A percentile compares a stretch with the other conserved stretches of the same genome.
phyloP scores from a whole-genome alignment of 2,888 invertebrate genomes.

The Orthosia gracilis region DNA sequence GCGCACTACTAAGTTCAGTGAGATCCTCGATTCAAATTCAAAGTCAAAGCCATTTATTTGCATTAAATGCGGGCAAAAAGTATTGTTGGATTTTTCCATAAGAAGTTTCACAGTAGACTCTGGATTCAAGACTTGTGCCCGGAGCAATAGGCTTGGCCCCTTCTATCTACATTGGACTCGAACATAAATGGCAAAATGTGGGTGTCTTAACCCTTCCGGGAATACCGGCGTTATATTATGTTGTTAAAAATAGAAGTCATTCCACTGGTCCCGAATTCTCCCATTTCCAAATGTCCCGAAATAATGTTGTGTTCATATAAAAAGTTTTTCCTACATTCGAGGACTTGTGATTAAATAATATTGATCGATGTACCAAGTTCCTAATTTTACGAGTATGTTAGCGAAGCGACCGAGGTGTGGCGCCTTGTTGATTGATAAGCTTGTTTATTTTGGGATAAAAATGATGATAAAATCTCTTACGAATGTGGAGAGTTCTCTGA shows the following conservation, averaged over 20 bases:
- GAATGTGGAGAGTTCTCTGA: slow-evolving; percentile 34
- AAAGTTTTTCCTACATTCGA: slow-evolving; percentile 34
- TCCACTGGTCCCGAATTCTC: not conserved
- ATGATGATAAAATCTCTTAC: slow-evolving; percentile 39
- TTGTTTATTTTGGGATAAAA: slow-evolving; percentile 63
- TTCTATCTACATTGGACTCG: not conserved
- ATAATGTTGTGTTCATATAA: slow-evolving; percentile 28
- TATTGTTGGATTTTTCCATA: not conserved
- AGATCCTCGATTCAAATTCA: not conserved
- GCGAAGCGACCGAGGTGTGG: slow-evolving; percentile 55
- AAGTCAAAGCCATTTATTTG: no score
- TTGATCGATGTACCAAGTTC: slow-evolving; percentile 59
- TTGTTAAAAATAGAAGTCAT: not conserved
- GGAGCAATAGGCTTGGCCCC: not conserved
- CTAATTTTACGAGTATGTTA: slow-evolving; percentile 40
- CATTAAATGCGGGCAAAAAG: no score
- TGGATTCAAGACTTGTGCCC: not conserved
- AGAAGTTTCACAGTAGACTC: not conserved
- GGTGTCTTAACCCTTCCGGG: not conserved
- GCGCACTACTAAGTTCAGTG: not conserved
- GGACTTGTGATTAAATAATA: slow-evolving; percentile 44
- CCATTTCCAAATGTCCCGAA: not conserved
- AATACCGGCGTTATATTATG: not conserved
- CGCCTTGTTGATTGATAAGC: slow-evolving; percentile 57
- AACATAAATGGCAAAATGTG: slow-evolving; percentile 4